Evolutionary conservation across 2,888 invertebrate genomes (phyloP), one percentile per base, ranked within the genome.

Genomic region (Idaea biselata): DNA sequence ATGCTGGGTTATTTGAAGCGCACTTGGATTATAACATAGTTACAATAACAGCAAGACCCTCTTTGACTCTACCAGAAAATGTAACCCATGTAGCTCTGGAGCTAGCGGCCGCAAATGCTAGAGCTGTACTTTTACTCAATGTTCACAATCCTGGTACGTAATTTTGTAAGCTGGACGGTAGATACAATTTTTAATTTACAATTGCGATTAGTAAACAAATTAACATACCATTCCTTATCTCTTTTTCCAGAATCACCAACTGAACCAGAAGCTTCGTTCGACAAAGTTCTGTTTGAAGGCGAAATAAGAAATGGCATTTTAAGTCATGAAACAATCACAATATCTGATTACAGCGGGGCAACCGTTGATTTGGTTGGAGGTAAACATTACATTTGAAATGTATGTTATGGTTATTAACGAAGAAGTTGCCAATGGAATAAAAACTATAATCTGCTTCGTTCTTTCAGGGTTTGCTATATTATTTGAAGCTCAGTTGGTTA

Each of bases 231-330:
- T 11, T 3, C 1, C 44, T 14, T 0, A 44, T 44, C 11, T 44
- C 0, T 44, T 11, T 1, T 44, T 69, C 64, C 66, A 81, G 82
- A 71, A 67, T 64, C 58, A 55, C 70, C 71, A 54, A 60, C 58
- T 57, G 75, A 60, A 60, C 60, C 71, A n/a, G 71, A 71, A 60
- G 77, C 73, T 4, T 61, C 65, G 8, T 91, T 91, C 65, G 82
- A 82, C 1, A 84, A 81, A 72, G 73, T 86, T 63, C 67, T 89
- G 0, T 90, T 83, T 61, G 75, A 73, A 63, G 91, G 91, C 67
- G 63, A 75, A 16, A 63, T 87, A 54, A 73, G 78, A 65, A 66
- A 67, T 6, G 69, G 70, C 58, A 66, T 66, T 14, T 75, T 89
- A 1, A 70, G 68, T 58, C 91, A 91, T 70, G 91, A 88, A 65